phyloP scores from a whole-genome alignment of 2,888 invertebrate genomes.

The Drosophila eohydei region DNA sequence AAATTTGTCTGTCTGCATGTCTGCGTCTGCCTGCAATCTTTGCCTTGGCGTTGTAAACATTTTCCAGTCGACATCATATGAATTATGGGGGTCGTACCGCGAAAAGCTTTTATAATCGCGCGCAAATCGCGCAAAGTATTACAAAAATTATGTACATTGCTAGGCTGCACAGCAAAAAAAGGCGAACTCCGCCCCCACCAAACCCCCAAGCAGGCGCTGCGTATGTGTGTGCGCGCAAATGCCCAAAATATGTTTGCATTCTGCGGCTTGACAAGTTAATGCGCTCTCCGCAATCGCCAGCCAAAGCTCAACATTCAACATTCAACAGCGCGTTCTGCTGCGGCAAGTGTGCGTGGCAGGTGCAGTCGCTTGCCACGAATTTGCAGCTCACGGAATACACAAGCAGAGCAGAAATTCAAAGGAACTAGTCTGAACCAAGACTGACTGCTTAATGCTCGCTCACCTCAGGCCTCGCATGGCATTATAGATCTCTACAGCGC shows the following conservation, averaged over 20 bases:
- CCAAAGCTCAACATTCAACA: conserved; percentile 23
- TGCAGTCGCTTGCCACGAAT: no score
- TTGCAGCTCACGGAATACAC: no score
- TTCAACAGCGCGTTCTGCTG: neutral
- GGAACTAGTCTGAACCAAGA: no score
- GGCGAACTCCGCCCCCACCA: neutral
- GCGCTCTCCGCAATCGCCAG: conserved; percentile 64
- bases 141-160: conserved; percentile 81
- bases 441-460: no score
- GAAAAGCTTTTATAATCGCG: conserved; percentile 84
- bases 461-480: no score
- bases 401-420: no score
- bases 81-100: conserved; percentile 84
- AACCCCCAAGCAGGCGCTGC: no score
- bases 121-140: conserved; percentile 83
- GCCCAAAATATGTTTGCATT: conserved; percentile 83
- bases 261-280: conserved; percentile 82
- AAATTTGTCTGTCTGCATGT: conserved; percentile 16
- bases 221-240: conserved; percentile 63
- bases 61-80: conserved; percentile 82
- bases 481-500: no score
- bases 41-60: conserved; percentile 76
- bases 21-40: conserved; percentile 66
- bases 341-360: neutral
- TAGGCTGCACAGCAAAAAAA: conserved; percentile 24